A percentile compares a stretch with the other conserved stretches of the same genome.
Evolutionary conservation across 2,113 vertebrate genomes (phyloP).

Genomic region (Leucopternis melanops): DNA sequence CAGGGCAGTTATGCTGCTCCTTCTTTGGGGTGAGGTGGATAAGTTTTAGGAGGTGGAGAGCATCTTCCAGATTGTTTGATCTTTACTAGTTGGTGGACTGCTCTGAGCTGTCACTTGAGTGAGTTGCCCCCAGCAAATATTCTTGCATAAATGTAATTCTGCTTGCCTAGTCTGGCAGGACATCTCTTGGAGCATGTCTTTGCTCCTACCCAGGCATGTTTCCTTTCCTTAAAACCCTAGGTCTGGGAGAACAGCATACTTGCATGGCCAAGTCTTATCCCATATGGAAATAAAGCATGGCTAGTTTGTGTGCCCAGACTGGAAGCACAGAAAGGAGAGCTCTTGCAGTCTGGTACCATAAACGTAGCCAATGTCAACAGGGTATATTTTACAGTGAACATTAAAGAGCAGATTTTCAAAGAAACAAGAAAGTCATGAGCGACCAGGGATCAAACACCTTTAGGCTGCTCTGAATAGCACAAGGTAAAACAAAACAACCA

Average conservation of each 20-base stretch:
- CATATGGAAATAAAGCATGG: background rate
- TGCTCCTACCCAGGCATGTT: background rate
- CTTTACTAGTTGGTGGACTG: background rate
- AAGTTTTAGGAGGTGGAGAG: background rate
- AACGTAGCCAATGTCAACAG: background rate
- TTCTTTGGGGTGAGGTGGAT: background rate
- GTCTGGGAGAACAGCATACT: background rate
- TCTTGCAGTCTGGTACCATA: background rate
- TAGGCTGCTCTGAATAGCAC: background rate
- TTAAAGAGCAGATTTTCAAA: slow-evolving; percentile 26
- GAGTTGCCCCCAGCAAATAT: background rate
- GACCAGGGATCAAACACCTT: background rate
- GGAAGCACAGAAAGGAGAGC: background rate
- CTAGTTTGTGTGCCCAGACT: background rate
- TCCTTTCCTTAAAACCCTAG: background rate
- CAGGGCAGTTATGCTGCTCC: background rate
- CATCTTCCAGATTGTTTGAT: background rate
- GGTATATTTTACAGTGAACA: background rate
- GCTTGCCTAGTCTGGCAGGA: background rate
- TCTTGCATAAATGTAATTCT: background rate
- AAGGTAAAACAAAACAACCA: background rate
- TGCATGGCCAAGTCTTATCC: background rate
- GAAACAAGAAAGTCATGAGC: background rate
- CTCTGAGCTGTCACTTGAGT: background rate
- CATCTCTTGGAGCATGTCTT: background rate